These are phyloP conservation scores for Morpho deidamia DNA, from an alignment of 2,888 invertebrate genomes.

Conservation along the genomic window DNA sequence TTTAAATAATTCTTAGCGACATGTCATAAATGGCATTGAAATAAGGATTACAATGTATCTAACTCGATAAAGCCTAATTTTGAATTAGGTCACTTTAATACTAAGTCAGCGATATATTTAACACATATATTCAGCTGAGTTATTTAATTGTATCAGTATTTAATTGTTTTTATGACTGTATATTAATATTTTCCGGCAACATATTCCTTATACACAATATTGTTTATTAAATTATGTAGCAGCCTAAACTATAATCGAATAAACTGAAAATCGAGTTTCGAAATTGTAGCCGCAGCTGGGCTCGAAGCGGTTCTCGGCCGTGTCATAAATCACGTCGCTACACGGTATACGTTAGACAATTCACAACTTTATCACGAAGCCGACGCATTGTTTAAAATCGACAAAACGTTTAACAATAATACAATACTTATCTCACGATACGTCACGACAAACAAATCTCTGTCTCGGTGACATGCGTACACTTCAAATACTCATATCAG, in stretches of 20 bases:
- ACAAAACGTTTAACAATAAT: conserved; percentile 15
- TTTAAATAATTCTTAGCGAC: no score
- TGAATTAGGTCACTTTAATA: no score
- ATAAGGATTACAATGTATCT: no score
- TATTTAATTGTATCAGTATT: no score
- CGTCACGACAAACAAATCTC: conserved; percentile 68
- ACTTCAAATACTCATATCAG: conserved; percentile 54
- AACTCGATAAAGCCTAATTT: no score
- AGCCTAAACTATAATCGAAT: background rate
- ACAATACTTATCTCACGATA: conserved; percentile 26
- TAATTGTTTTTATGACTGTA: no score
- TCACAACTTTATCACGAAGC: conserved; percentile 18
- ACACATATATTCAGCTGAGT: no score
- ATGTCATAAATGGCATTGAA: no score
- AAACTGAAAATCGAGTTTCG: conserved; percentile 7
- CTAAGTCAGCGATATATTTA: no score
- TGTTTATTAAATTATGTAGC: no score
- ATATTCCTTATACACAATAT: background rate
- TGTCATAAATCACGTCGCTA: conserved; percentile 22
- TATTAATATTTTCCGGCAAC: no score
- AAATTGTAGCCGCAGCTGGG: conserved; percentile 14
- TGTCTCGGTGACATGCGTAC: conserved; percentile 53
- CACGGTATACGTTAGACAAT: conserved; percentile 11
- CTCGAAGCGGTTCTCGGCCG: conserved; percentile 10
- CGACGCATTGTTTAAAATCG: conserved; percentile 24